Evolutionary conservation across 2,113 vertebrate species (phyloP).

Genomic region (Tachycineta bicolor): DNA sequence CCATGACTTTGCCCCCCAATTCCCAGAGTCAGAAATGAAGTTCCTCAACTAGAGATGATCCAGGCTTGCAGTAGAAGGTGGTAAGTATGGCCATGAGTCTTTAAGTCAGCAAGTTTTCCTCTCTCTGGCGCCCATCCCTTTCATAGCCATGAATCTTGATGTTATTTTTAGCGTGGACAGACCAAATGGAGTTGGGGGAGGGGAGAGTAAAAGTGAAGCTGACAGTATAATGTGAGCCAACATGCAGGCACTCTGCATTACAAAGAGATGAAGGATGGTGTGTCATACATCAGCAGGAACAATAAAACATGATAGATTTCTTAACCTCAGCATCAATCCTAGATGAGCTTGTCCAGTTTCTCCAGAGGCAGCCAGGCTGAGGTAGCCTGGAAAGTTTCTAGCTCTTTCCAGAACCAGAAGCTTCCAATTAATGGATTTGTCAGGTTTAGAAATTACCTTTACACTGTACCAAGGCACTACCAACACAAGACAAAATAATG

Average conservation of each 20-base stretch:
- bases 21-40: neutral
- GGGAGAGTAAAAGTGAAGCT: constrained; percentile 30
- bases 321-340: constrained; percentile 56
- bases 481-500: neutral
- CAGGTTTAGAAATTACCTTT: neutral
- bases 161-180: constrained; percentile 48
- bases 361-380: constrained; percentile 28
- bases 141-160: constrained; percentile 19
- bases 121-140: neutral
- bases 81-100: neutral
- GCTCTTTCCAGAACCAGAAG: neutral
- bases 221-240: constrained; percentile 47
- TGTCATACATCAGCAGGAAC: constrained; percentile 55
- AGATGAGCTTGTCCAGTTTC: constrained; percentile 34
- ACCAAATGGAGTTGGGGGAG: constrained; percentile 30
- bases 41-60: neutral
- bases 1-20: neutral
- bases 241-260: constrained; percentile 31
- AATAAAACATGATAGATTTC: constrained; percentile 69
- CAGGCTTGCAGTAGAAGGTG: neutral
- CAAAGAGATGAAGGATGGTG: constrained; percentile 57
- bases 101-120: neutral
- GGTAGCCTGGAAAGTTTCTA: neutral
- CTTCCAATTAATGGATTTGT: neutral
- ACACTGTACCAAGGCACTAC: neutral